Evolutionary conservation across 2,113 vertebrate species (phyloP).

Genomic region (Notechis scutatus): DNA sequence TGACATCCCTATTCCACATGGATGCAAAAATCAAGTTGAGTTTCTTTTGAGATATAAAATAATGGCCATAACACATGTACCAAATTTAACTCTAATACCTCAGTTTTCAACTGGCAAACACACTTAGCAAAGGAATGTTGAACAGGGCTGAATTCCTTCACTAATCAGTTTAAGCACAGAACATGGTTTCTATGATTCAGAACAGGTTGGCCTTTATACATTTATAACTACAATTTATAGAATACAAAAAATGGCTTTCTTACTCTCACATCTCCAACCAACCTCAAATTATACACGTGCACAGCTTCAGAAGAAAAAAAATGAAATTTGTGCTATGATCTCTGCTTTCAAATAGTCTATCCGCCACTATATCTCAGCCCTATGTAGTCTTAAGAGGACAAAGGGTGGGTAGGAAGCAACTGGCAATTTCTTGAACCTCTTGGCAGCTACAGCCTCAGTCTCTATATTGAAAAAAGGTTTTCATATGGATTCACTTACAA

Average conservation of each 20-base stretch:
- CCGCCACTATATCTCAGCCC: too few relatives aligned
- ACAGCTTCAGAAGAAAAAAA: neutral
- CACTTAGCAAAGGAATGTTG: neutral
- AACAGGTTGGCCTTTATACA: neutral
- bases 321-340: neutral
- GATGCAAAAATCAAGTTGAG: neutral
- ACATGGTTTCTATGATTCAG: neutral
- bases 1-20: neutral
- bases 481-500: constrained; percentile 61
- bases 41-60: neutral
- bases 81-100: neutral
- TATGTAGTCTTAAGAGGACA: neutral
- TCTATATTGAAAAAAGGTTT: neutral
- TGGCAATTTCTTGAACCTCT: constrained; percentile 49
- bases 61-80: neutral
- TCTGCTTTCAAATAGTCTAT: neutral
- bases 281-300: neutral
- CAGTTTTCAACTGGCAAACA: neutral
- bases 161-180: neutral
- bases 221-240: neutral
- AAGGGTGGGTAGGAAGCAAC: neutral
- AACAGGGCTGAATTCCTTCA: neutral
- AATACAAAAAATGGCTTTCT: neutral
- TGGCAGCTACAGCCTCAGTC: constrained; percentile 41
- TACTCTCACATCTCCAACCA: neutral